phyloP scores from a whole-genome alignment of 2,113 vertebrate species.

The Steatornis caripensis region DNA sequence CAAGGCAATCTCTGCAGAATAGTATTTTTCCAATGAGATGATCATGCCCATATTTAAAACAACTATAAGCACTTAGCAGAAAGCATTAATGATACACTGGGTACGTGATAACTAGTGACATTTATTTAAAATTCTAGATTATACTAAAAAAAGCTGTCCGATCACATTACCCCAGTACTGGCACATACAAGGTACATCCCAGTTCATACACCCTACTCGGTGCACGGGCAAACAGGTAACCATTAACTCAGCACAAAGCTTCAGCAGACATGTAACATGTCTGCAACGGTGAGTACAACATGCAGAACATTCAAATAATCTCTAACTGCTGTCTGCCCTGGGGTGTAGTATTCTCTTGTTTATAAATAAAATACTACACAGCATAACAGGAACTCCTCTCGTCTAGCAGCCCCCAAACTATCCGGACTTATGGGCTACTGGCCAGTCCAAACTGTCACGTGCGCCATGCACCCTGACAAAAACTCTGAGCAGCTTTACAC shows the following conservation, averaged over 20 bases:
- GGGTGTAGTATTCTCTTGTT: neutral
- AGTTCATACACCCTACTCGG: neutral
- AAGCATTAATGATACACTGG: neutral
- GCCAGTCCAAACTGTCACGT: neutral
- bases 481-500: neutral
- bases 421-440: neutral
- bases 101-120: accelerated
- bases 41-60: neutral
- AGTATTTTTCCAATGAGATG: neutral
- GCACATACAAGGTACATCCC: neutral
- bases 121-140: neutral
- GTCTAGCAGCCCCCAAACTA: neutral
- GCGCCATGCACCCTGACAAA: accelerated
- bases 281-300: neutral
- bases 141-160: too few relatives aligned
- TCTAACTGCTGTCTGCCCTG: neutral
- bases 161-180: neutral
- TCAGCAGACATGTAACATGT: neutral
- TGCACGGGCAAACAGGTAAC: neutral
- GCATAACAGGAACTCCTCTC: neutral
- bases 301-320: neutral
- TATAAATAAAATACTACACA: neutral
- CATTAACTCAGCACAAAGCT: neutral
- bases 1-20: neutral
- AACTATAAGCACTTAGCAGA: neutral